phyloP scores from a whole-genome alignment of 2,797 vertebrate genomes.

The Myripristis murdjan region DNA sequence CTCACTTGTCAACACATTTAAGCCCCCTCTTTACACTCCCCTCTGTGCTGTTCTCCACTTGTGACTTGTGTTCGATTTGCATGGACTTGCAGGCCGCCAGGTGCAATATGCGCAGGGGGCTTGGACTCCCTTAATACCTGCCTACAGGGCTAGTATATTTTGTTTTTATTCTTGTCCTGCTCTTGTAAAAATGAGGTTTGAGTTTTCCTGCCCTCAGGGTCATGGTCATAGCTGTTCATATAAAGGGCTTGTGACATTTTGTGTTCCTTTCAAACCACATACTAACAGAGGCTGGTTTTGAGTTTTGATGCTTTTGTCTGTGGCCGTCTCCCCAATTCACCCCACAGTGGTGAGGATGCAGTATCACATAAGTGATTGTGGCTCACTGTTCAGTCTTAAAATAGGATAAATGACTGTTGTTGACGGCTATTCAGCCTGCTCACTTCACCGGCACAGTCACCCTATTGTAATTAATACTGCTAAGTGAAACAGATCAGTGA shows the following conservation, averaged over 20 bases:
- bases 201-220: conserved; percentile 36
- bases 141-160: no score
- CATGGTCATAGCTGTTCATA: conserved; percentile 58
- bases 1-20: conserved; percentile 45
- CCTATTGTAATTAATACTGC: conserved; percentile 38
- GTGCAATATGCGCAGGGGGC: no score
- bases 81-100: no score
- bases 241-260: conserved; percentile 59
- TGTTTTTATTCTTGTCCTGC: conserved; percentile 11
- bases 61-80: no score
- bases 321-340: conserved; percentile 36
- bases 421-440: conserved; percentile 44
- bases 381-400: conserved; percentile 38
- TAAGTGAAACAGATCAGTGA: conserved; percentile 23
- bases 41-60: no score
- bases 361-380: conserved; percentile 43
- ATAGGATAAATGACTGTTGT: conserved; percentile 38
- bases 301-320: conserved; percentile 32
- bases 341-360: conserved; percentile 34
- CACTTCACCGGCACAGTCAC: conserved; percentile 30
- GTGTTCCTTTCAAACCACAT: conserved; percentile 45
- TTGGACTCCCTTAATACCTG: no score
- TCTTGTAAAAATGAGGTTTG: conserved; percentile 31
- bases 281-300: conserved; percentile 33
- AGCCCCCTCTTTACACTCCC: no score